These are phyloP conservation scores for Euclidia mi DNA, from an alignment of 2,888 invertebrate genomes.

Conservation along the genomic window DNA sequence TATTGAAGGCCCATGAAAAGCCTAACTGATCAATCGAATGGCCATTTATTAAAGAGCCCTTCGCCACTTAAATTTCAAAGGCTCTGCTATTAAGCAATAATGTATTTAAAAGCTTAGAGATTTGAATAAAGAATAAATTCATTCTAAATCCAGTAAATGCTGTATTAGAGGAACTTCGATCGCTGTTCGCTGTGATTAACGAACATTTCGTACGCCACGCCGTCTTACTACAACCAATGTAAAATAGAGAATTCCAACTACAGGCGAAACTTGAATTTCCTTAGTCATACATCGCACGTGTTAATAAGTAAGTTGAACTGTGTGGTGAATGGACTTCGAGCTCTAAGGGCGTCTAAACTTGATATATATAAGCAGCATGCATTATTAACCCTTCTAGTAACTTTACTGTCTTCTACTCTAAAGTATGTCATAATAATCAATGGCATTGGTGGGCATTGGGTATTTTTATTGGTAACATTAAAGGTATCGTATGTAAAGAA, in stretches of 20 bases:
- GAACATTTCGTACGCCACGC: conserved; percentile 54
- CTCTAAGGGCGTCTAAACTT: too few species aligned
- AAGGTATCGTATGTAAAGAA: too few species aligned
- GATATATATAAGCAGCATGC: too few species aligned
- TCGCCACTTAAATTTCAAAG: conserved; percentile 45
- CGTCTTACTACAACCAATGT: conserved; percentile 35
- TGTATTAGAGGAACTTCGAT: conserved; percentile 56
- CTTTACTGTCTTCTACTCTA: too few species aligned
- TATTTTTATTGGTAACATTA: too few species aligned
- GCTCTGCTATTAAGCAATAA: conserved; percentile 45
- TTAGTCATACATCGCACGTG: too few species aligned
- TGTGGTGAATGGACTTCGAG: too few species aligned
- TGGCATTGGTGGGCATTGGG: too few species aligned
- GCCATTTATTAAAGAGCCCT: conserved; percentile 18
- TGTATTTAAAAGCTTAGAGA: conserved; percentile 51
- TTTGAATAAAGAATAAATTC: conserved; percentile 58
- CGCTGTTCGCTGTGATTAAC: conserved; percentile 55
- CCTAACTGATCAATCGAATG: conserved; percentile 20
- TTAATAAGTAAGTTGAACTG: too few species aligned
- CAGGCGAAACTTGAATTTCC: conserved; percentile 6
- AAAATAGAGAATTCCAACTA: conserved; percentile 46
- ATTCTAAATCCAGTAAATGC: conserved; percentile 44
- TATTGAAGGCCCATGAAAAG: conserved; percentile 12
- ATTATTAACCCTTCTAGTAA: too few species aligned
- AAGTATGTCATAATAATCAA: too few species aligned